Evolutionary conservation across 2,113 vertebrate genomes (phyloP), one percentile per base, ranked within the genome.

Genomic region (Lipophrys pholis): DNA sequence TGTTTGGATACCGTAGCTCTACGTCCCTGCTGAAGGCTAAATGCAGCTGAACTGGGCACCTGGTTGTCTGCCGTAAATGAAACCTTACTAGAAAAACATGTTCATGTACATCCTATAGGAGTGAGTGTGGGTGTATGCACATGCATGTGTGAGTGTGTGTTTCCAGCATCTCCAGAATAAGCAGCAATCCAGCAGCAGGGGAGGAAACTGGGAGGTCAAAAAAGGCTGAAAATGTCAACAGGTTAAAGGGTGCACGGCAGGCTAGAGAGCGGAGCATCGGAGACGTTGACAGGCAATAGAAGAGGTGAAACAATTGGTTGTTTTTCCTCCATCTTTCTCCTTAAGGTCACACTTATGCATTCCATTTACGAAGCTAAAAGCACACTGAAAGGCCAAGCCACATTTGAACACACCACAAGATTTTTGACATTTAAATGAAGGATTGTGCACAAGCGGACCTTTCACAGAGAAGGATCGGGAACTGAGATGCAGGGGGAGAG

Each of bases 391-490:
- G 5, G 38, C 69, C 10, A 0, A 15, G 21, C 35, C n/a, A 14
- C 49, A 12, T 15, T 59, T 5, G 8, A 10, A 77, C 12, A 63
- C n/a, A 36, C 6, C 11, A 45, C 11, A 59, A 14, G 11, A 12
- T 1, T 7, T 30, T 41, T n/a, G 7, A 63, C 10, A 56, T 65
- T 59, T 52, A 16, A 68, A 54, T 11, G n/a, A 39, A 39, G 59
- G 15, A 21, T 45, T 1, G 35, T 75, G 78, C 82, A 86, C 58
- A 70, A 71, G 57, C 75, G 41, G 45, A 75, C 59, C 52, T 79
- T 68, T 78, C n/a, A 73, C 78, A 80, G 78, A 85, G 82, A 89
- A 86, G 46, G 73, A 82, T 68, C 48, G 45, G 64, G 69, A 78
- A 67, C 54, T 52, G 54, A 69, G 82, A 81, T 74, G 81, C 69